Conservation (phyloP, 2,113 vertebrate species). For the Pithys albifrons region DNA sequence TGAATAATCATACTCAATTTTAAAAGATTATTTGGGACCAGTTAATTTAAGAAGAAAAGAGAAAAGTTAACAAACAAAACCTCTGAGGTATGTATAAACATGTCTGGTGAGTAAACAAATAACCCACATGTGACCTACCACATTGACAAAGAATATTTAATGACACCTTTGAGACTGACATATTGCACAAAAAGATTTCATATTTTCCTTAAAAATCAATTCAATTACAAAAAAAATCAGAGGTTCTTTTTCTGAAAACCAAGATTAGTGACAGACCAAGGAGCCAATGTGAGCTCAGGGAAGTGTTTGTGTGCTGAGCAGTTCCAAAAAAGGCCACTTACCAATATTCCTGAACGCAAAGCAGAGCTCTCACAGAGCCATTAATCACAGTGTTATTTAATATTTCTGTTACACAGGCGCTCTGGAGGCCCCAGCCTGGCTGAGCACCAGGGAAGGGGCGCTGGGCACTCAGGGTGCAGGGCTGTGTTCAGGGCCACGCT, state of each 20-base stretch:
- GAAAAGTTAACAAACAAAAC: background rate
- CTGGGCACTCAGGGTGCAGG: background rate
- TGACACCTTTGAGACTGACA: background rate
- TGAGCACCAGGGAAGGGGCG: background rate
- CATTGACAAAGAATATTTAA: background rate
- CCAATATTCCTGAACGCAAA: background rate
- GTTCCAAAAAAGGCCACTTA: background rate
- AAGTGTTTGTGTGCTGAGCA: background rate
- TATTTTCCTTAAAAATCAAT: background rate
- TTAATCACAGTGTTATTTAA: constrained; percentile 45
- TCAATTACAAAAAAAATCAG: background rate
- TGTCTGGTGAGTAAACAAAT: background rate
- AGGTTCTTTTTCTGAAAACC: background rate
- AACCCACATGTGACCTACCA: background rate
- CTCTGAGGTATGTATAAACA: background rate
- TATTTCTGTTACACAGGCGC: constrained; percentile 3
- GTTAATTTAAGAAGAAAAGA: background rate
- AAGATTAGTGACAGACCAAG: background rate
- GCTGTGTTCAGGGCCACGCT: accelerated
- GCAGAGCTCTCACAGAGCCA: background rate
- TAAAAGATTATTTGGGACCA: background rate
- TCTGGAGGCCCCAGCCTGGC: constrained; percentile 15
- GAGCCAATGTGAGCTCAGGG: background rate
- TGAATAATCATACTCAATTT: background rate
- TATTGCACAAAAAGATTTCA: background rate